Base-by-base conservation (phyloP, 2,888 invertebrate species). In the Campoletis raptor region DNA sequence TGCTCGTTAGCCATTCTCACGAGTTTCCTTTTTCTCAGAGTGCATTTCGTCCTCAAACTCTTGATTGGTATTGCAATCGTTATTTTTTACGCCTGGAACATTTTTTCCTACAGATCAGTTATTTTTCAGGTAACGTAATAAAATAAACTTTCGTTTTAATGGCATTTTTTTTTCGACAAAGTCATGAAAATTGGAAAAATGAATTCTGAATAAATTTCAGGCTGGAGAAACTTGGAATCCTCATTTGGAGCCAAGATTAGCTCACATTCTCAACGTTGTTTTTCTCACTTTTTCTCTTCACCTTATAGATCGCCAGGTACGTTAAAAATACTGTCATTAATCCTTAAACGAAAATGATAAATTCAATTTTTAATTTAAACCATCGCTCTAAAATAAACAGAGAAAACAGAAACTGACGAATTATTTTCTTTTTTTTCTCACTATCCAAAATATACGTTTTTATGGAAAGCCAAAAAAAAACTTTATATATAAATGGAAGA, bases 31-130 rank as follows among this genome's bases (percentile, higher is more conserved):
- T 99, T 98, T 94, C 96, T 98, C 78, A 96, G 98, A 91, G 97
- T 98, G 37, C 97, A 98, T 88, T 97, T 97, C 91, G 95, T 97
- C 89, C 95, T 98, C 74, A 99, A 99, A 95, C 96, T 98, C 90
- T 90, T 96, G 0, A 95, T 97, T 74, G 97, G 97, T 30, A 93
- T 96, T 0, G 92, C 95, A 0, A 96, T 97, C 92, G 96, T 97
- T 0, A 90, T 94, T 0, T 95, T 96, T 86, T 98, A 98, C 92
- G 94, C 96, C 0, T 96, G 96, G 93, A 95, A 97, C 74, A 96
- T 98, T n/a, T 96, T 96, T 94, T 95, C 95, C 73, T 94, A 96
- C 48, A 96, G 96, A 90, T 94, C 94, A 4, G 92, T 93, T 18
- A 92, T 96, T 66, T 96, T 96, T 69, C 94, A 95, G 92, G 95